Evolutionary conservation across 2,888 invertebrate species (phyloP), one percentile per base, ranked within the genome.

Genomic region (Escarpia spicata): DNA sequence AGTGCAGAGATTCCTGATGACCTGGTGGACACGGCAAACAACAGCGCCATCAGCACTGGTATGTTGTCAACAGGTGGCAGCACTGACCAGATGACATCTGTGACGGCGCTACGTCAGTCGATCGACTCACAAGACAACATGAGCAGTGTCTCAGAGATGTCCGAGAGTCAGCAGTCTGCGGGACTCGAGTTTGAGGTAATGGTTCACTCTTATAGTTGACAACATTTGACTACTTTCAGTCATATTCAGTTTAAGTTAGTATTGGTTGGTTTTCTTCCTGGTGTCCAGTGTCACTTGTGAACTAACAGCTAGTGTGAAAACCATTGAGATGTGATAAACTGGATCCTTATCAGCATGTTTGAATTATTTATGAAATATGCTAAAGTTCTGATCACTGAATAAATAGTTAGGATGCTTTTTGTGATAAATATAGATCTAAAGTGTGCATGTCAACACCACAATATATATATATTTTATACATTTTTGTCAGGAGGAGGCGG

Each of bases 1-100:
- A 95, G 95, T 43, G 92, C 93, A 43, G 94, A 94, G 58, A 94
- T 95, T 9, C 95, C 96, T 0, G 93, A 93, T 37, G 45, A 92
- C 37, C 19, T 92, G 60, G 15, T 91, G 4, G 58, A 43, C 44
- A 52, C 58, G 26, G 91, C 44, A 3, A 52, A 43, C 15, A 58
- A 91, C 8, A 19, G 91, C 44, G 45, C 91, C 19, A 31, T 43
- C 31, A 15, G 31, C 44, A 44, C 91, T 3, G 12, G 91, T 9
- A 8, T 19, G 4, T 19, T 43, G 44, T 91, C 43, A 90, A 19
- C 37, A 91, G 15, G 43, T 91, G 91, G 43, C 43, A 91, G 19
- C 91, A 44, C 43, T 91, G 91, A 91, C 37, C 91, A 43, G 43
- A 90, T 43, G 4, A 15, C 90, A 19, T 10, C 52, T 15, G 75